Percentiles rank a stretch among this genome's conserved stretches.
phyloP scores from a whole-genome alignment of 2,888 invertebrate species.

The Synergus japonicus region DNA sequence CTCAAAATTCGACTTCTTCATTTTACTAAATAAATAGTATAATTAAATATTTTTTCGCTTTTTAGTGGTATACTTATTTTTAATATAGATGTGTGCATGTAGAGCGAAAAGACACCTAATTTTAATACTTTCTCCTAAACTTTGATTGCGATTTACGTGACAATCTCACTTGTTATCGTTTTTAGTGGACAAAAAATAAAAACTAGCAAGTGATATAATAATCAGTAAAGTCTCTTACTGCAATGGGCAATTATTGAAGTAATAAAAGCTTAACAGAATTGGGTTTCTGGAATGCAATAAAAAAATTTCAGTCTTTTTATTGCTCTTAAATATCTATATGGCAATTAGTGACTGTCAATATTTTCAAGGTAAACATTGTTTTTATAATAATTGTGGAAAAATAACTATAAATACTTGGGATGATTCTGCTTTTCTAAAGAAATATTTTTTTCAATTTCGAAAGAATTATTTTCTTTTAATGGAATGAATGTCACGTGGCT shows the following conservation, averaged over 20 bases:
- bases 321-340: no score
- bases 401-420: no score
- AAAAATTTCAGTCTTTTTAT: not conserved
- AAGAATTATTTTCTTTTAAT: not conserved
- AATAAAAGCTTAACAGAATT: not conserved
- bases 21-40: no score
- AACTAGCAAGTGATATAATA: not conserved
- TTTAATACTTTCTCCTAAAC: not conserved
- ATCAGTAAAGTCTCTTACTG: not conserved
- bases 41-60: not conserved
- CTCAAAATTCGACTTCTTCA: no score
- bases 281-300: not conserved
- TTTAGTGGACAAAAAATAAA: not conserved
- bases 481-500: not conserved
- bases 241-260: not conserved
- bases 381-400: no score
- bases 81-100: no score
- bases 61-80: no score
- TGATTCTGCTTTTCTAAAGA: not conserved
- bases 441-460: not conserved
- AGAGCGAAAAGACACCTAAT: no score
- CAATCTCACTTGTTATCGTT: not conserved
- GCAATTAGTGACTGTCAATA: no score
- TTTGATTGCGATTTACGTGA: not conserved
- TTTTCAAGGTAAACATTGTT: no score